phyloP scores from a whole-genome alignment of 1,140 invertebrate species.

The Leptopilina clavipes region DNA sequence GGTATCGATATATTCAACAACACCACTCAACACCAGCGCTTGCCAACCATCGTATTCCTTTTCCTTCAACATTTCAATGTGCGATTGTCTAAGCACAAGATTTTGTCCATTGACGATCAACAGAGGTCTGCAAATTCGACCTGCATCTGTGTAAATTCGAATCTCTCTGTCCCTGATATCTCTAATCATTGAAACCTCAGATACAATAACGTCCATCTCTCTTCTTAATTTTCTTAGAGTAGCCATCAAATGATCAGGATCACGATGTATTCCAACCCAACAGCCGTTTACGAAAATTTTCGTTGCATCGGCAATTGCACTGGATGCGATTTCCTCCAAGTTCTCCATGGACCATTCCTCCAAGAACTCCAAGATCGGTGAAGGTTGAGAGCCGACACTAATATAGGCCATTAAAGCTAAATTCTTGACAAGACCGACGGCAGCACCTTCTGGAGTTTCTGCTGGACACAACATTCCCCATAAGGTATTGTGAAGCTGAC shows the following conservation, averaged over 20 bases:
- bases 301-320: conserved; percentile 56
- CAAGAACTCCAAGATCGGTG: conserved; percentile 62
- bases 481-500: conserved; percentile 60
- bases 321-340: conserved; percentile 58
- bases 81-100: conserved; percentile 52
- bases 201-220: conserved; percentile 62
- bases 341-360: conserved; percentile 65
- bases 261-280: conserved; percentile 62
- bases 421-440: conserved; percentile 61
- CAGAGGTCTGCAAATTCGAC: conserved; percentile 60
- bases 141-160: conserved; percentile 61
- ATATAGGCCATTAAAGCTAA: conserved; percentile 62
- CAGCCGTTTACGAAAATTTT: conserved; percentile 63
- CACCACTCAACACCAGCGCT: conserved; percentile 55
- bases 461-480: conserved; percentile 64
- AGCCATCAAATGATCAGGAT: conserved; percentile 60
- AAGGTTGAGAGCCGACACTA: conserved; percentile 59
- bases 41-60: conserved; percentile 58
- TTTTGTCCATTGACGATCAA: conserved; percentile 59
- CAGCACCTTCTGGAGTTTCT: conserved; percentile 60
- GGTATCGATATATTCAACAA: conserved; percentile 63
- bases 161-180: conserved; percentile 62
- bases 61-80: conserved; percentile 56
- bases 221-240: conserved; percentile 59
- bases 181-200: conserved; percentile 60